Conservation (phyloP, 1,140 invertebrate species). For the Archegozetes longisetosus region DNA sequence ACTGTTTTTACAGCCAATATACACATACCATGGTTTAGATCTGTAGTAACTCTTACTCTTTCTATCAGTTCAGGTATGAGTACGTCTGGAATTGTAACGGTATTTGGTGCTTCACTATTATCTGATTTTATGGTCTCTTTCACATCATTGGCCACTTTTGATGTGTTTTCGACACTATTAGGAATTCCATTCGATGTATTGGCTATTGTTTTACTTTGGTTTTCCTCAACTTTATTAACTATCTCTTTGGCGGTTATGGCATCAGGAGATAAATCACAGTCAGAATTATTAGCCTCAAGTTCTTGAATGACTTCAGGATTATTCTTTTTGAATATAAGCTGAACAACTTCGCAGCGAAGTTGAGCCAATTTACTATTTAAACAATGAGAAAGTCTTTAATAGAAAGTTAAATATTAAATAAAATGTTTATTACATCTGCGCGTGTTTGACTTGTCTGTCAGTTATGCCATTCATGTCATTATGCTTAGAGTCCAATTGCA, state of each 20-base stretch:
- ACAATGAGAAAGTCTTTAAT: background rate
- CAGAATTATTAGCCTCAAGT: background rate
- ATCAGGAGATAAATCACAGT: background rate
- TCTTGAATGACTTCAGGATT: background rate
- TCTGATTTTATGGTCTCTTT: background rate
- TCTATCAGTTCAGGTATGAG: slow-evolving; percentile 28
- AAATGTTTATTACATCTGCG: slow-evolving; percentile 36
- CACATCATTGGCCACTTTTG: background rate
- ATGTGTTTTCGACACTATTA: slow-evolving; percentile 11
- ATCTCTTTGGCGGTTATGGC: background rate
- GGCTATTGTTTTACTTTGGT: background rate
- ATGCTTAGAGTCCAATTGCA: slow-evolving; percentile 11
- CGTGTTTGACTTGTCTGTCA: slow-evolving; percentile 19
- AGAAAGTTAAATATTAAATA: background rate
- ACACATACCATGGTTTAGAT: slow-evolving; percentile 69
- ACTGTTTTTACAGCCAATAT: slow-evolving; percentile 64
- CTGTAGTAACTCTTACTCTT: slow-evolving; percentile 54
- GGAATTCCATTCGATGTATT: background rate
- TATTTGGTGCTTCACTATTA: background rate
- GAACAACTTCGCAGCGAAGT: slow-evolving; percentile 16
- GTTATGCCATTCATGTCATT: slow-evolving; percentile 27
- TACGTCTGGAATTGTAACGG: background rate
- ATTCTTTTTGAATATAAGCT: background rate
- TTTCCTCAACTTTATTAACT: background rate
- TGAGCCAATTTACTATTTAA: slow-evolving; percentile 15